These are phyloP conservation scores for Adelognathus sp. DNA, from an alignment of 2,888 invertebrate species.

Conservation along the genomic window DNA sequence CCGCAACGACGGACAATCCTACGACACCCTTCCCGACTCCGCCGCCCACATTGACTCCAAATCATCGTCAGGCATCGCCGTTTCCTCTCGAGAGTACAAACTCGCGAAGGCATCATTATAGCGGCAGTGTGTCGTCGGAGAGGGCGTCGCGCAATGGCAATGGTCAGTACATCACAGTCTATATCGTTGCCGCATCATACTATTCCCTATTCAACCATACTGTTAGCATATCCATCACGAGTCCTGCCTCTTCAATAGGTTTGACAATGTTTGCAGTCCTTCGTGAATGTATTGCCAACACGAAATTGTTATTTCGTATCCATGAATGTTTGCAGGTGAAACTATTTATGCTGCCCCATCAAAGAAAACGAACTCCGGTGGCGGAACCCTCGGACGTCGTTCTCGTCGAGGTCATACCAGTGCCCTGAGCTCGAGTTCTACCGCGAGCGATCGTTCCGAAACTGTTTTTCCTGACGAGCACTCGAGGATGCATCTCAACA, in stretches of 20 bases:
- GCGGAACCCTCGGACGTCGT: conserved; percentile 82
- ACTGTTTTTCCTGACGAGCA: conserved; percentile 74
- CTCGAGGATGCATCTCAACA: conserved; percentile 74
- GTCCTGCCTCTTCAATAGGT: not conserved
- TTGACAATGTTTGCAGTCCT: not conserved
- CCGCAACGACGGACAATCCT: conserved; percentile 83
- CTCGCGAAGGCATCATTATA: conserved; percentile 83
- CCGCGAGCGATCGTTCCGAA: conserved; percentile 79
- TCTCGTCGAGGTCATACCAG: conserved; percentile 82
- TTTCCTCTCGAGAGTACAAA: conserved; percentile 88
- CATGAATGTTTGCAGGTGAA: conserved; percentile 65
- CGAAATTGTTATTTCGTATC: not conserved
- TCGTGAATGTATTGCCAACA: not conserved
- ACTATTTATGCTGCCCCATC: conserved; percentile 73
- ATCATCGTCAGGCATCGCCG: conserved; percentile 86
- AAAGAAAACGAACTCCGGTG: conserved; percentile 79
- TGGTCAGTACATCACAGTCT: conserved; percentile 68
- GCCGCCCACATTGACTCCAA: conserved; percentile 84
- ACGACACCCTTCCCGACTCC: conserved; percentile 83
- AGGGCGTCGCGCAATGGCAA: conserved; percentile 73
- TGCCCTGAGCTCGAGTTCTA: conserved; percentile 82
- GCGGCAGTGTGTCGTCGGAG: conserved; percentile 74
- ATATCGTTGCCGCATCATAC: too few species aligned
- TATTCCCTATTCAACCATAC: too few species aligned
- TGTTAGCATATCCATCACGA: not conserved